Base-by-base conservation (phyloP, 30 jellyfish, hydroid and myxozoan genomes). In the Aurelia coerulea region DNA sequence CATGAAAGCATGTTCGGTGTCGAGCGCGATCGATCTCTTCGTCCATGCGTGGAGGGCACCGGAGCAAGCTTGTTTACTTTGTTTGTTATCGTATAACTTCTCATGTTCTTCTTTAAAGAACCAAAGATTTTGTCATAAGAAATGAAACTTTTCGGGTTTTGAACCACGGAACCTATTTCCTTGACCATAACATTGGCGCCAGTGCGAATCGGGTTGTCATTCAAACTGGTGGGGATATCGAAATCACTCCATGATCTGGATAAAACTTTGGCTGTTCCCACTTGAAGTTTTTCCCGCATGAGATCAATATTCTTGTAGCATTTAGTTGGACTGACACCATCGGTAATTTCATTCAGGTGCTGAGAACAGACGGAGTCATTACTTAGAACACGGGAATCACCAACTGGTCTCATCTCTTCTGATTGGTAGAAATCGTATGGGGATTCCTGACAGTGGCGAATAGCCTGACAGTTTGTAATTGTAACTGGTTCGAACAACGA, bases 401-500 rank as follows among this genome's bases (percentile, higher is more conserved):
- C 13, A 5, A 60, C 13, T 23, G 56, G 64, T 42, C 56, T 33
- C 65, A 8, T 11, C 35, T 31, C 34, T 71, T 71, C 81, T 39
- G 33, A 56, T 11, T 39, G 19, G 49, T 10, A 33, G 51, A 56
- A 88, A 19, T 34, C 75, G 62, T 56, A 50, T 11, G 65, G 35
- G 31, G 59, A 74, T 14, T 46, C 56, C 32, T 64, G 19, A n/a
- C 34, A 62, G 15, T 33, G 23, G n/a, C 29, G 10, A n/a, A 4
- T 31, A 10, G 49, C 90, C 31, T 68, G 19, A 60, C 90, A 15
- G 13, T 37, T 33, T 10, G 4, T 7, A 10, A 10, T 74, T 17
- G 62, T 3, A 1, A 29, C 78, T 33, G 98, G 92, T 6, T 93
- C 98, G 51, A 93, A 93, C 79, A 93, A 65, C 51, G 90, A 65